Evolutionary conservation across 2,113 vertebrate genomes (phyloP).

Genomic region (Crotalus tigris): DNA sequence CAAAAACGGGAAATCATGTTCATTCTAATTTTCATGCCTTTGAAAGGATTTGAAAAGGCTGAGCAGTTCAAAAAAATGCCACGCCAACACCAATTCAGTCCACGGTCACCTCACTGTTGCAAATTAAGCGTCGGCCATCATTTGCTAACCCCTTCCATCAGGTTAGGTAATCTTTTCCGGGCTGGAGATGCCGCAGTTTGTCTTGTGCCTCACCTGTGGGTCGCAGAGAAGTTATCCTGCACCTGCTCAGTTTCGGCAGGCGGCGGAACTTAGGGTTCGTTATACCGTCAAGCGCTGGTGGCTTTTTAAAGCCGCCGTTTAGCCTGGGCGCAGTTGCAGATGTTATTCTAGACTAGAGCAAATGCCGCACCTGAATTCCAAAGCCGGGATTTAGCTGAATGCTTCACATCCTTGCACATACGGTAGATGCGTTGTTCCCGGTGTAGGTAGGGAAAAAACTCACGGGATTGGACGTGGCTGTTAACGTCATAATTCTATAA

Average conservation of each 20-base stretch:
- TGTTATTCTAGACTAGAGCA: not conserved
- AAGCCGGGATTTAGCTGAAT: not conserved
- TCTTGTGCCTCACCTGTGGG: not conserved
- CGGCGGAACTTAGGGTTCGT: not conserved
- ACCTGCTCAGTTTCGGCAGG: not conserved
- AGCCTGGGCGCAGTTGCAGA: not conserved
- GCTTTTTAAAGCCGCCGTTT: not conserved
- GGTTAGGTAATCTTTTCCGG: not conserved
- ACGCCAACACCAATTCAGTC: not conserved
- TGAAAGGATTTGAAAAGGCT: not conserved
- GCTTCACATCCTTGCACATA: not conserved
- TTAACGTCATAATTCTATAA: not conserved
- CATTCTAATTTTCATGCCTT: not conserved
- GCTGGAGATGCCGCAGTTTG: not conserved
- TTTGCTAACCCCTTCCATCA: not conserved
- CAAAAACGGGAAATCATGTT: not conserved
- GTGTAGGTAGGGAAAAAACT: not conserved
- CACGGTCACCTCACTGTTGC: not conserved
- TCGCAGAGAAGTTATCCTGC: not conserved
- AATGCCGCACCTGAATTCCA: not conserved
- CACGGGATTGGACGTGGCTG: not conserved
- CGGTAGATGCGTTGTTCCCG: not conserved
- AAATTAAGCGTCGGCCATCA: not conserved
- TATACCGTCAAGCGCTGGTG: not conserved
- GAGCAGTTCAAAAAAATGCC: not conserved